Percentiles rank a stretch among this genome's conserved stretches.
phyloP scores from a whole-genome alignment of 2,797 vertebrate genomes.

The Hippoglossus hippoglossus region DNA sequence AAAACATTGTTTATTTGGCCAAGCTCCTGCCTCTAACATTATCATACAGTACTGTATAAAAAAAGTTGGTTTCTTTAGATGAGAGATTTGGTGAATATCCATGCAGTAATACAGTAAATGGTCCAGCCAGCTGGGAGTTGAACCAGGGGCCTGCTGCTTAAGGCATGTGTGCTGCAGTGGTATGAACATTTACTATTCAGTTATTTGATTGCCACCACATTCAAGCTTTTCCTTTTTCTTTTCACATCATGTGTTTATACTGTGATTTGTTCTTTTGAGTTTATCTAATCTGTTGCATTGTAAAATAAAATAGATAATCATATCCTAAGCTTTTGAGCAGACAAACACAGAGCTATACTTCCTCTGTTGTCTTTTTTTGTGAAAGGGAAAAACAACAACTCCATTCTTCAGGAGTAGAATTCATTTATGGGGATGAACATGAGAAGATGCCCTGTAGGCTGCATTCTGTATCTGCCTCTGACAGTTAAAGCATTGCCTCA shows the following conservation, averaged over 20 bases:
- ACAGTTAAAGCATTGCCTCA: conserved; percentile 32
- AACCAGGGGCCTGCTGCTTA: too few relatives aligned
- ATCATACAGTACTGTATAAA: too few relatives aligned
- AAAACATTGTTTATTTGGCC: too few relatives aligned
- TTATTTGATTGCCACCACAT: too few relatives aligned
- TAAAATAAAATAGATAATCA: neutral
- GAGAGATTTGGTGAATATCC: too few relatives aligned
- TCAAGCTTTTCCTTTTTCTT: neutral
- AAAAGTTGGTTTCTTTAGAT: too few relatives aligned
- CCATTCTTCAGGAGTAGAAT: neutral
- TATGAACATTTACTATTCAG: too few relatives aligned
- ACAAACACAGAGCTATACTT: neutral
- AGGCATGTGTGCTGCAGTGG: too few relatives aligned
- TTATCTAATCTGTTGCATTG: neutral
- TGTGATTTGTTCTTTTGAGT: neutral
- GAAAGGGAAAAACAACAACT: too few relatives aligned
- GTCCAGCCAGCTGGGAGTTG: too few relatives aligned
- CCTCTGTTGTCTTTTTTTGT: neutral
- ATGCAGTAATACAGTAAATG: too few relatives aligned
- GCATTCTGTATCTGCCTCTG: conserved; percentile 21
- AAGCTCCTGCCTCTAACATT: too few relatives aligned
- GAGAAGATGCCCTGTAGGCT: conserved; percentile 3
- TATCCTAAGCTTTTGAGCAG: neutral
- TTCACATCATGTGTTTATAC: neutral
- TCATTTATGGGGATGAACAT: conserved; percentile 3